phyloP scores from a whole-genome alignment of 2,113 vertebrate genomes.

The Bothrops jararaca region DNA sequence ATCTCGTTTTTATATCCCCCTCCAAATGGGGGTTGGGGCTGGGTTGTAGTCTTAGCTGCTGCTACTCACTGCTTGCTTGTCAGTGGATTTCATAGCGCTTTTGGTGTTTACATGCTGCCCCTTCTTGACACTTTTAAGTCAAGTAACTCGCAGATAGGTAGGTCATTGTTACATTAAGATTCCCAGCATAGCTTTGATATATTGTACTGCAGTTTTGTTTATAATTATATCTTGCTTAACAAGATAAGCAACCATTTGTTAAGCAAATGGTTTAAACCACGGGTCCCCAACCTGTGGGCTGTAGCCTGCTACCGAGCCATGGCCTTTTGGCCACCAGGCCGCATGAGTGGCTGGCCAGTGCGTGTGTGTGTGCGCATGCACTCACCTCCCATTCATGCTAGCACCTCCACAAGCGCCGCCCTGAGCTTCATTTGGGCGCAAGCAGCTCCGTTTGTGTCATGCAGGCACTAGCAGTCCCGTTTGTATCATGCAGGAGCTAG shows the following conservation, averaged over 20 bases:
- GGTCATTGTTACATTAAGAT: neutral
- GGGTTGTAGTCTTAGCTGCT: conserved; percentile 30
- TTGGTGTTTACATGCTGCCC: conserved; percentile 9
- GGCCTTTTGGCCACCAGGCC: too few relatives aligned
- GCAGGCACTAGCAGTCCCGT: too few relatives aligned
- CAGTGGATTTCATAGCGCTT: conserved; percentile 35
- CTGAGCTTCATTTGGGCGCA: too few relatives aligned
- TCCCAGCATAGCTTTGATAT: neutral
- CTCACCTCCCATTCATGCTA: too few relatives aligned
- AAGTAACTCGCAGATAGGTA: conserved; percentile 26
- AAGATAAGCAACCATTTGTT: neutral
- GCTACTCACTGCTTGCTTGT: neutral
- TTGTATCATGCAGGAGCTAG: too few relatives aligned
- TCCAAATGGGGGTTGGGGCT: neutral
- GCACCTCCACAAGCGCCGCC: too few relatives aligned
- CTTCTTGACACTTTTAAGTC: conserved; percentile 20
- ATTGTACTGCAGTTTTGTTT: neutral
- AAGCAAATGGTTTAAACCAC: neutral
- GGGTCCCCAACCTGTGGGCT: too few relatives aligned
- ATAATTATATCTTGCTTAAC: neutral
- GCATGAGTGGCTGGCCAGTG: too few relatives aligned
- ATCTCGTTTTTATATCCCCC: conserved; percentile 10
- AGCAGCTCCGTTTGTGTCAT: too few relatives aligned
- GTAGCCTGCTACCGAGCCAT: too few relatives aligned
- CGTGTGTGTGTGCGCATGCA: too few relatives aligned